A percentile compares a stretch with the other conserved stretches of the same genome.
Conservation (phyloP, 2,113 vertebrate genomes). For the Nycticorax nycticorax region DNA sequence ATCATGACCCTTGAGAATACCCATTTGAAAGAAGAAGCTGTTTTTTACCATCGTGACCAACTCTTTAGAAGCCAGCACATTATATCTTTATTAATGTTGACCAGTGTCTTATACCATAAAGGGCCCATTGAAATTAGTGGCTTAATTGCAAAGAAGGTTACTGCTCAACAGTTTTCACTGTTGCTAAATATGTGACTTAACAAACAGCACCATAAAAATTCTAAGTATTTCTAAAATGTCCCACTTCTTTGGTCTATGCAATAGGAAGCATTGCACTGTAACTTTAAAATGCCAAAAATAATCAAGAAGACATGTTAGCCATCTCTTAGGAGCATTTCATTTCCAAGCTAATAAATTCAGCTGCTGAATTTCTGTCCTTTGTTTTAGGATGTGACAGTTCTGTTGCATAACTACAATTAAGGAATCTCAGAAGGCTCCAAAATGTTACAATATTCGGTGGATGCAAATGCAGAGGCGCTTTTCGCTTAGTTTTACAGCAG, state of each 20-base stretch:
- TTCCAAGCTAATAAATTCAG: neutral
- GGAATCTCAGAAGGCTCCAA: constrained; percentile 7
- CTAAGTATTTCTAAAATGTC: neutral
- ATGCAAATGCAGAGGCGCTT: neutral
- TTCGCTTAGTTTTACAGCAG: neutral
- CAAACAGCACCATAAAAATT: neutral
- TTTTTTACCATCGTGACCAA: neutral
- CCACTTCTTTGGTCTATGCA: neutral
- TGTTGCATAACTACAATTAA: constrained; percentile 43
- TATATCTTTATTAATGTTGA: neutral
- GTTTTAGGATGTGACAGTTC: constrained; percentile 21
- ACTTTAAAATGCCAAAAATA: constrained; percentile 18
- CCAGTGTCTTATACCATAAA: neutral
- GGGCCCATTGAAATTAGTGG: neutral
- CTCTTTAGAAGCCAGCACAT: neutral
- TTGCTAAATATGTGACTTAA: neutral
- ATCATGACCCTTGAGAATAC: neutral
- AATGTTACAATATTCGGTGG: neutral
- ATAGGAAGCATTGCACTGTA: neutral
- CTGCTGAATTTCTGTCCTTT: constrained; percentile 21
- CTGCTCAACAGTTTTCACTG: neutral
- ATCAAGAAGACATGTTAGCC: constrained; percentile 2
- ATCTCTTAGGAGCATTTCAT: neutral
- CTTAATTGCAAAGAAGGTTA: neutral
- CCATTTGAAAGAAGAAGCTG: neutral